Conservation (phyloP, 2,888 invertebrate species). For the Oscheius myriophilus region DNA sequence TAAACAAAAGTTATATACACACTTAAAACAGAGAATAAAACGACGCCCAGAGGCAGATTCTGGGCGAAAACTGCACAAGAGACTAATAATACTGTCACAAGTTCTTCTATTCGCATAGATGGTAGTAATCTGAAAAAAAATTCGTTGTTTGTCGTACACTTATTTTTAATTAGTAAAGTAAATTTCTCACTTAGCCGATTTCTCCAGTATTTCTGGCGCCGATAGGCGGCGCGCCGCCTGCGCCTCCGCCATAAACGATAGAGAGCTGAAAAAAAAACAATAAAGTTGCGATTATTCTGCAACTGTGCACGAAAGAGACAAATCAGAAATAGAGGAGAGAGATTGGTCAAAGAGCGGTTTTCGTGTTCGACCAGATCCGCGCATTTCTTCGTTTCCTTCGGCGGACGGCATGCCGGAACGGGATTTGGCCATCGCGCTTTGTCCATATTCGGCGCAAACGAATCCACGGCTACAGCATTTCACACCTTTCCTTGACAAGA, state of each 20-base stretch:
- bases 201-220: conserved; percentile 25
- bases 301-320: too few species aligned
- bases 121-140: conserved; percentile 41
- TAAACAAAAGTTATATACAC: conserved; percentile 52
- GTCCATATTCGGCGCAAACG: too few species aligned
- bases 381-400: too few species aligned
- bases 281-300: too few species aligned
- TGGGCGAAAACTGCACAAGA: conserved; percentile 35
- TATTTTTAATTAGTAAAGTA: neutral
- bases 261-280: too few species aligned
- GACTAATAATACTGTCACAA: conserved; percentile 43
- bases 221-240: conserved; percentile 26
- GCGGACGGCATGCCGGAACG: too few species aligned
- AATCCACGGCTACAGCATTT: too few species aligned
- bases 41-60: conserved; percentile 39
- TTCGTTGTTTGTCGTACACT: neutral
- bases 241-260: conserved; percentile 12
- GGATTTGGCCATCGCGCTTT: too few species aligned
- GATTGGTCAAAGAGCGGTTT: too few species aligned
- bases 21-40: conserved; percentile 32
- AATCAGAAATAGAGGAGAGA: too few species aligned
- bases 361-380: too few species aligned
- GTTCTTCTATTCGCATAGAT: conserved; percentile 43
- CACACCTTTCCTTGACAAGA: too few species aligned
- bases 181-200: conserved; percentile 20